Evolutionary conservation across 2,797 vertebrate genomes (phyloP).

Genomic region (Lophius americanus): DNA sequence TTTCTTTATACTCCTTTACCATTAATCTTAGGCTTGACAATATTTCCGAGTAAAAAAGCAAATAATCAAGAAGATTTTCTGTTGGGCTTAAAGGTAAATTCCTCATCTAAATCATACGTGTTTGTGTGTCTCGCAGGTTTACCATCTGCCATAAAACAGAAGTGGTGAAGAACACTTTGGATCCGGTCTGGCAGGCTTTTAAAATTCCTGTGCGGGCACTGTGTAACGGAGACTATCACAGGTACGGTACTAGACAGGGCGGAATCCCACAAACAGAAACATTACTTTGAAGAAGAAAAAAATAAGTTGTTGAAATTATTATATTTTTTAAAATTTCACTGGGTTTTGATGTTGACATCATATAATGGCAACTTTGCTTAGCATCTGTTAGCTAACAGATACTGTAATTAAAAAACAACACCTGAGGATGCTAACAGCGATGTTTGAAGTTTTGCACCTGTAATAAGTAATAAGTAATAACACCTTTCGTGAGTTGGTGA

Average conservation of each 20-base stretch:
- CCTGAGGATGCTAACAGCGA: neutral
- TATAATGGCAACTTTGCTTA: neutral
- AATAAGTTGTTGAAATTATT: no score
- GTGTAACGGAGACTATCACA: conserved; percentile 93
- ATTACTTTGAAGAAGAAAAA: no score
- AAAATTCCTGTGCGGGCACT: conserved; percentile 92
- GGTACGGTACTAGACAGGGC: conserved; percentile 70
- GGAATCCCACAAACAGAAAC: neutral
- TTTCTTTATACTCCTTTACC: neutral
- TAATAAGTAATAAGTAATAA: no score
- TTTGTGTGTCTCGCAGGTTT: conserved; percentile 75
- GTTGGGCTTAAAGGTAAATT: neutral
- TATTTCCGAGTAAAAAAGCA: no score
- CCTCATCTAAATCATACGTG: conserved; percentile 3
- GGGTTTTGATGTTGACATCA: neutral
- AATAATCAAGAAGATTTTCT: no score
- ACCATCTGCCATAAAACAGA: conserved; percentile 95
- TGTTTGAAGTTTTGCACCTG: neutral
- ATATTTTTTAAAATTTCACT: no score
- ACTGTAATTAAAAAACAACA: neutral
- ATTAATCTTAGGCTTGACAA: no score
- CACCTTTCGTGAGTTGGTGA: no score
- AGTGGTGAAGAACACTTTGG: conserved; percentile 92
- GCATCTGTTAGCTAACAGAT: neutral
- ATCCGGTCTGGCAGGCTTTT: conserved; percentile 95